Percentiles rank a stretch among this genome's conserved stretches.
These are phyloP conservation scores for Carterocephalus palaemon DNA, from an alignment of 2,888 invertebrate species.

Conservation along the genomic window DNA sequence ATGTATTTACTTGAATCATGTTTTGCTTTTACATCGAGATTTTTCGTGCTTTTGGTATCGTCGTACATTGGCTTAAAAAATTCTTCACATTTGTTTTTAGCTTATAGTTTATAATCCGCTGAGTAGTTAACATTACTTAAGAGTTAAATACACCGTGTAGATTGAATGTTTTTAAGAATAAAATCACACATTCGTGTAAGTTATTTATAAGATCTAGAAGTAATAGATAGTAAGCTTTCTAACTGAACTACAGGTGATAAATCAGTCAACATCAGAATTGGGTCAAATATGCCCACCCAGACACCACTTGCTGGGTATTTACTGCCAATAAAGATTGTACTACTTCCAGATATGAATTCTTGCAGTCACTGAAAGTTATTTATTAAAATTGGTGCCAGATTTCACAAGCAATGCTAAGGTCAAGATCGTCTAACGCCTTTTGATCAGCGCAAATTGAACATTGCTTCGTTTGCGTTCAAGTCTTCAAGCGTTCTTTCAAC, in stretches of 20 bases:
- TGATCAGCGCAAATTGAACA: slow-evolving; percentile 60
- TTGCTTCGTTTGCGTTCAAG: slow-evolving; percentile 34
- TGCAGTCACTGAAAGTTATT: slow-evolving; percentile 14
- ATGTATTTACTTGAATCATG: too few species aligned
- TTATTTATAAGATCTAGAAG: too few species aligned
- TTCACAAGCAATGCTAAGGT: slow-evolving; percentile 44
- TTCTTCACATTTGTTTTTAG: too few species aligned
- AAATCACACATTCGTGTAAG: too few species aligned
- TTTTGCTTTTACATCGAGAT: too few species aligned
- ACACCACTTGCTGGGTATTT: not conserved
- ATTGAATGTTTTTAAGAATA: too few species aligned
- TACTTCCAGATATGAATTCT: slow-evolving; percentile 2
- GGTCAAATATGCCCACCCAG: slow-evolving; percentile 15
- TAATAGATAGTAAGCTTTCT: too few species aligned
- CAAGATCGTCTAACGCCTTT: slow-evolving; percentile 49
- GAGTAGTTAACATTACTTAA: too few species aligned
- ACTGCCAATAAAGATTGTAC: not conserved
- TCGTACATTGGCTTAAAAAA: too few species aligned
- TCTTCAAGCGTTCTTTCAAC: slow-evolving; percentile 30
- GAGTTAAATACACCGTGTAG: too few species aligned
- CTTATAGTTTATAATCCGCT: too few species aligned
- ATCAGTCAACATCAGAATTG: slow-evolving; percentile 9
- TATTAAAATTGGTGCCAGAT: slow-evolving; percentile 32
- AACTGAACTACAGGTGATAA: not conserved
- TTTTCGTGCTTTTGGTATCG: too few species aligned